phyloP scores from a whole-genome alignment of 2,113 vertebrate genomes.

The Ammospiza caudacuta region DNA sequence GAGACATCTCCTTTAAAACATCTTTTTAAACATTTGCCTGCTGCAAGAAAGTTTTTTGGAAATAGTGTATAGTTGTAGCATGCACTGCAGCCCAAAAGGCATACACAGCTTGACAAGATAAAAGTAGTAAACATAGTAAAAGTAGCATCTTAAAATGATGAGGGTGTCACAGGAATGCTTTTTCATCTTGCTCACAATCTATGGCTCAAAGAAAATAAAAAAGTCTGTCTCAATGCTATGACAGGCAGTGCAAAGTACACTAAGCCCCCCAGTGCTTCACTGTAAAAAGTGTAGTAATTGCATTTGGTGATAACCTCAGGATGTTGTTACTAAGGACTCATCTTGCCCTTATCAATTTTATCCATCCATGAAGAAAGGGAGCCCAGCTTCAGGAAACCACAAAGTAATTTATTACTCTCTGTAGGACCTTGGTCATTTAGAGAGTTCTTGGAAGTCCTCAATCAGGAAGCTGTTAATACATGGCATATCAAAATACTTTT shows the following conservation, averaged over 20 bases:
- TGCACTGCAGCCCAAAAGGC: not conserved
- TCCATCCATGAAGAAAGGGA: not conserved
- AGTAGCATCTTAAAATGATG: not conserved
- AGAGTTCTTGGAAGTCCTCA: not conserved
- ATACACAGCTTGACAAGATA: not conserved
- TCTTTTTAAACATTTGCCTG: not conserved
- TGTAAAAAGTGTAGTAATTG: not conserved
- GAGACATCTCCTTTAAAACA: not conserved
- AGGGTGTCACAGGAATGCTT: not conserved
- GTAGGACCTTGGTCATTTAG: not conserved
- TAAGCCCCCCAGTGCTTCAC: not conserved
- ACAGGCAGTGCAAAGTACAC: not conserved
- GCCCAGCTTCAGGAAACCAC: not conserved
- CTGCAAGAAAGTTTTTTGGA: not conserved
- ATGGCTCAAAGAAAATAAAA: not conserved
- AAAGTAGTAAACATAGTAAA: not conserved
- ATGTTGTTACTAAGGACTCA: not conserved
- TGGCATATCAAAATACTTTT: not conserved
- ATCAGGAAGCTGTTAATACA: not conserved
- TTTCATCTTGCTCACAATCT: not conserved
- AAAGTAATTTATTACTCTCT: not conserved
- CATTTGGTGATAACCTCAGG: not conserved
- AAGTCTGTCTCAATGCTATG: rapidly evolving
- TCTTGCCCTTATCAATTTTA: not conserved
- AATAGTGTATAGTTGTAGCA: not conserved